These are phyloP conservation scores for Altica lythri DNA, from an alignment of 2,888 invertebrate species.

Conservation along the genomic window DNA sequence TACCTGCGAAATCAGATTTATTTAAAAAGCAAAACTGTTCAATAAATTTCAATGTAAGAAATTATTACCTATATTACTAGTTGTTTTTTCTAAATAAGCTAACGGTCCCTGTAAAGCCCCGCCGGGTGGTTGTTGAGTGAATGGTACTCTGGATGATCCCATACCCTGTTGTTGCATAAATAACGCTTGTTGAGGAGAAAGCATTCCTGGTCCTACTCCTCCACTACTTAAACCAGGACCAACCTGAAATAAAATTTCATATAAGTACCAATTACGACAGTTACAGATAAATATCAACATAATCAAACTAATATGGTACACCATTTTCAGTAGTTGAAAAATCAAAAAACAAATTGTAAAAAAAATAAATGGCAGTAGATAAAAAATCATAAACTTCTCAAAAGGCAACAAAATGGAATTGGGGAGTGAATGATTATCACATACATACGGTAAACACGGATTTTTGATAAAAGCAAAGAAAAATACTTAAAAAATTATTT, in stretches of 20 bases:
- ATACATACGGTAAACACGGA: too few species aligned
- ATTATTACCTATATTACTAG: constrained; percentile 79
- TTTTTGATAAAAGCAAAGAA: too few species aligned
- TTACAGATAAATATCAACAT: too few species aligned
- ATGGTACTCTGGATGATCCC: constrained; percentile 61
- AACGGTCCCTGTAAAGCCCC: constrained; percentile 78
- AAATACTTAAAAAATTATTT: too few species aligned
- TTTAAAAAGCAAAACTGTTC: constrained; percentile 31
- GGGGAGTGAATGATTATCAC: too few species aligned
- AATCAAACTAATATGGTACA: too few species aligned
- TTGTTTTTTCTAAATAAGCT: constrained; percentile 87
- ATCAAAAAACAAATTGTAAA: too few species aligned
- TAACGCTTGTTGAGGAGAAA: constrained; percentile 60
- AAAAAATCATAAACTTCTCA: too few species aligned
- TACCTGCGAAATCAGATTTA: constrained; percentile 59
- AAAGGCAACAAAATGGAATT: too few species aligned
- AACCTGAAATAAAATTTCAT: constrained; percentile 48
- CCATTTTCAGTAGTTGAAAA: too few species aligned
- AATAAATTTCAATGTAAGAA: not conserved
- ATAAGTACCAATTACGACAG: too few species aligned
- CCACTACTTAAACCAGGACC: constrained; percentile 51
- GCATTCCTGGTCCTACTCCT: constrained; percentile 53
- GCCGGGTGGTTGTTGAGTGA: constrained; percentile 58
- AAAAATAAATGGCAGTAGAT: too few species aligned
- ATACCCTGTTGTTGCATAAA: constrained; percentile 65